Conservation (phyloP, 2,113 vertebrate species). For the Neogobius melanostomus region DNA sequence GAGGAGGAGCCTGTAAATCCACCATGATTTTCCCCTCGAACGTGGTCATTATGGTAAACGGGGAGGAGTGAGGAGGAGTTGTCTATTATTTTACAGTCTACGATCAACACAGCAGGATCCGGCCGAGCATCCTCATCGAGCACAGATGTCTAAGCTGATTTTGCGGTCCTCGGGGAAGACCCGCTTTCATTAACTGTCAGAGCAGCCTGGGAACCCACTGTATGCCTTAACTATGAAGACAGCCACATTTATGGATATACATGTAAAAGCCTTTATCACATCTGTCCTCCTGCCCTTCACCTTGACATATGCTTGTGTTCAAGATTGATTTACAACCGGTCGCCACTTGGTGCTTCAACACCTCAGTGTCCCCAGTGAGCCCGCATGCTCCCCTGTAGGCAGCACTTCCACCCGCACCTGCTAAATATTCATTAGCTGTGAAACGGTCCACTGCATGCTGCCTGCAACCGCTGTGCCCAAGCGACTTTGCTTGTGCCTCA, state of each 20-base stretch:
- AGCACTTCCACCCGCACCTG: slow-evolving; percentile 24
- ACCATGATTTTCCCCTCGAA: too few species aligned
- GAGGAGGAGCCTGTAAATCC: too few species aligned
- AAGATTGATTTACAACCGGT: slow-evolving; percentile 46
- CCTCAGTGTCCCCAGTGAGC: slow-evolving; percentile 27
- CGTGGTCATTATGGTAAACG: too few species aligned
- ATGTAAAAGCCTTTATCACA: slow-evolving; percentile 10
- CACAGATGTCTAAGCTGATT: slow-evolving; percentile 25
- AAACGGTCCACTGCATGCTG: slow-evolving; percentile 53
- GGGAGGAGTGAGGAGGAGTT: too few species aligned
- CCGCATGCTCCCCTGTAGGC: slow-evolving; percentile 15
- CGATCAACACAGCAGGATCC: slow-evolving; percentile 6
- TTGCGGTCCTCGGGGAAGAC: slow-evolving; percentile 1
- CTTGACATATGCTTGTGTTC: slow-evolving; percentile 43
- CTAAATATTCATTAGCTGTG: slow-evolving; percentile 72
- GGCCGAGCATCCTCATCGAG: slow-evolving; percentile 1
- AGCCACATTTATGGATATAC: slow-evolving; percentile 18
- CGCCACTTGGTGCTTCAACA: slow-evolving; percentile 32
- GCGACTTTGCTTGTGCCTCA: slow-evolving; percentile 15
- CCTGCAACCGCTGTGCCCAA: slow-evolving; percentile 21
- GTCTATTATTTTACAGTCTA: too few species aligned
- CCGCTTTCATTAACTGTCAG: slow-evolving; percentile 19
- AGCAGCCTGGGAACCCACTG: neutral
- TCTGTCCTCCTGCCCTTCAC: slow-evolving; percentile 19
- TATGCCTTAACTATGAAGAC: slow-evolving; percentile 14